These are phyloP conservation scores for Ostrea edulis DNA, from an alignment of 1,140 invertebrate genomes.

Conservation along the genomic window DNA sequence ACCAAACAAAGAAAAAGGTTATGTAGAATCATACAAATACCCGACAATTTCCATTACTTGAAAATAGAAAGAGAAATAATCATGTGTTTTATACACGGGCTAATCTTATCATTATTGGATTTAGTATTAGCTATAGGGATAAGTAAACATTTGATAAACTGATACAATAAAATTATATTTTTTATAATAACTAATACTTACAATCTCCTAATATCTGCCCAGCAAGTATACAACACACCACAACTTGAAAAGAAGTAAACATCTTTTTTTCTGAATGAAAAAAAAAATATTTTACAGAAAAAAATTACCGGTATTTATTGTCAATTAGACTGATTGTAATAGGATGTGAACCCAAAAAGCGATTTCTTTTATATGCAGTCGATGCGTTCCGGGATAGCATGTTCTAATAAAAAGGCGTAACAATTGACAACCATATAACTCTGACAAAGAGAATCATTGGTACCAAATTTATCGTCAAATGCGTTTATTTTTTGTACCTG, in stretches of 20 bases:
- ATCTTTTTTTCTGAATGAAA: neutral
- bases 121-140: too few species aligned
- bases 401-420: neutral
- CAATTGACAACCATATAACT: neutral
- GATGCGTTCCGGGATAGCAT: neutral
- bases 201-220: neutral
- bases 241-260: neutral
- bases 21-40: too few species aligned
- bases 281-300: neutral
- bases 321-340: neutral
- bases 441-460: neutral
- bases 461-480: neutral
- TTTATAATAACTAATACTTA: neutral
- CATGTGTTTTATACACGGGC: too few species aligned
- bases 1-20: too few species aligned
- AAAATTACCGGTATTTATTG: neutral
- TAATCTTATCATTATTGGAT: too few species aligned
- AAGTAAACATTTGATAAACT: too few species aligned
- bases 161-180: too few species aligned
- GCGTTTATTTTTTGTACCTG: neutral
- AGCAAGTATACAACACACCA: neutral
- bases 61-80: too few species aligned
- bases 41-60: too few species aligned
- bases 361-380: neutral
- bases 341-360: neutral